Evolutionary conservation across 2,113 vertebrate genomes (phyloP).

Genomic region (Amazona guildingii): DNA sequence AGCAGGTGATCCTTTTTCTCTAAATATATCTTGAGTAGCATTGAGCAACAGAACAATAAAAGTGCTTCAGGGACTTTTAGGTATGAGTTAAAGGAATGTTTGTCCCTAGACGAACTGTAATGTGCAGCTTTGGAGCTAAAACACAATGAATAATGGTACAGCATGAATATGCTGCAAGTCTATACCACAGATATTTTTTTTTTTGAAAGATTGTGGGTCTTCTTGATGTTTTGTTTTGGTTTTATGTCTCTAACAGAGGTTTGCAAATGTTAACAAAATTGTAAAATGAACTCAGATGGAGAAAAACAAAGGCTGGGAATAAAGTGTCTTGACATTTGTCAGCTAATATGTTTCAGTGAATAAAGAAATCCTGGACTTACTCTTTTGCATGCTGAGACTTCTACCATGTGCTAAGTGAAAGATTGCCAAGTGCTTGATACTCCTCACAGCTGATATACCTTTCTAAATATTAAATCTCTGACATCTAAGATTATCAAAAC

Average conservation of each 20-base stretch:
- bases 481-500: background rate
- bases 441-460: background rate
- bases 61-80: background rate
- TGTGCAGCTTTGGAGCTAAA: background rate
- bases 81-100: background rate
- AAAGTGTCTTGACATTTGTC: background rate
- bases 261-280: background rate
- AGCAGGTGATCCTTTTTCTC: too few relatives aligned
- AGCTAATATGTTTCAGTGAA: background rate
- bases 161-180: background rate
- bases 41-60: background rate
- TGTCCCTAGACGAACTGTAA: background rate
- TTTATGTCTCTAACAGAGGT: background rate
- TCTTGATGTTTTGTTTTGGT: background rate
- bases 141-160: background rate
- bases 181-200: accelerated
- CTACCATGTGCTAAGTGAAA: background rate
- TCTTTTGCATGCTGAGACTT: background rate
- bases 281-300: background rate
- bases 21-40: background rate
- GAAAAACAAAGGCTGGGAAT: background rate
- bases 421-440: too few relatives aligned
- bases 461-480: background rate
- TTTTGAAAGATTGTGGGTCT: background rate
- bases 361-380: background rate